Conservation (phyloP, 2,888 invertebrate genomes). For the Listrodromus nycthemerus region DNA sequence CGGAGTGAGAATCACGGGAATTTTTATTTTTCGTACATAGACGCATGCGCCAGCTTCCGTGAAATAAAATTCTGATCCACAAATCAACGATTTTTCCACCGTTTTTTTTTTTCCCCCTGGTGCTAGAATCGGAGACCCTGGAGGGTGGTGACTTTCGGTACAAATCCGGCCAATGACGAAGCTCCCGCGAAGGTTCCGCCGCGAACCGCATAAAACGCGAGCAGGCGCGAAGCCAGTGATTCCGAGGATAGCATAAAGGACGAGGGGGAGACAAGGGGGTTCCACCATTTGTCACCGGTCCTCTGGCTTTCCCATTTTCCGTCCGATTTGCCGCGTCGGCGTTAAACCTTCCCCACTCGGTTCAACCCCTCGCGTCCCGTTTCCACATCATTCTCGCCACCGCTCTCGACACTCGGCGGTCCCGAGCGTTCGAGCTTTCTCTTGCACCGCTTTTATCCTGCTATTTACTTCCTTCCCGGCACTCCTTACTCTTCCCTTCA, state of each 20-base stretch:
- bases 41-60: not conserved
- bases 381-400: conserved; percentile 67
- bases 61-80: not conserved
- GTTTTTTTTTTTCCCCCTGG: conserved; percentile 25
- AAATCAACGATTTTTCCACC: not conserved
- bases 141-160: conserved; percentile 46
- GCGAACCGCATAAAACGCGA: conserved; percentile 49
- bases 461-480: not conserved
- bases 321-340: conserved; percentile 82
- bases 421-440: conserved; percentile 30
- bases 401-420: conserved; percentile 49
- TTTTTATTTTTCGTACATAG: no score
- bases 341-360: conserved; percentile 72
- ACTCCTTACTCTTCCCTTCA: not conserved
- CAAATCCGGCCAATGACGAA: conserved; percentile 63
- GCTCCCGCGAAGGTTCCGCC: conserved; percentile 43
- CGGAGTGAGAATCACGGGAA: not conserved
- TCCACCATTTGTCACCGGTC: conserved; percentile 84
- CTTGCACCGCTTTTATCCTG: conserved; percentile 17
- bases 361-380: conserved; percentile 62
- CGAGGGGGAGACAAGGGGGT: conserved; percentile 68
- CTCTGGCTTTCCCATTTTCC: conserved; percentile 84
- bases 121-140: conserved; percentile 52
- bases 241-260: conserved; percentile 40
- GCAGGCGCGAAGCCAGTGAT: conserved; percentile 39